Percentiles rank a stretch among this genome's conserved stretches.
Conservation (phyloP, 2,888 invertebrate genomes). For the Lasioglossum villosulum region DNA sequence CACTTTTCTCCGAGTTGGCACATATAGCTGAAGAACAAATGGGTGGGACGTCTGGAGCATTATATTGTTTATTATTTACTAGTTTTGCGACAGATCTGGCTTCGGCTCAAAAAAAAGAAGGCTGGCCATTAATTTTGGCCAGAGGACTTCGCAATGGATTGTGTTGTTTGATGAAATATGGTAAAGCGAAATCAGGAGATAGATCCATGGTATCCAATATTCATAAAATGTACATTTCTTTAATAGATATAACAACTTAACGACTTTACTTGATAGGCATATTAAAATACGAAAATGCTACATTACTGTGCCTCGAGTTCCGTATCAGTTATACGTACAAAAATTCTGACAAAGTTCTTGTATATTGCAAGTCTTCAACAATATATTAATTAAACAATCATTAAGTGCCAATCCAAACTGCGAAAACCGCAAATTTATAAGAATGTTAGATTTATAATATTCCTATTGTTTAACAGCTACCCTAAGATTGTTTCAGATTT, state of each 20-base stretch:
- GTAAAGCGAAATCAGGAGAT: conserved; percentile 90
- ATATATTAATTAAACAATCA: too few species aligned
- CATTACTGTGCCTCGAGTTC: too few species aligned
- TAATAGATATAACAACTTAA: not conserved
- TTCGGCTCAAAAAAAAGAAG: conserved; percentile 33
- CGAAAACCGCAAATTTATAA: too few species aligned
- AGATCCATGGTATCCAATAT: conserved; percentile 88
- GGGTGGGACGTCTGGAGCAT: conserved; percentile 92
- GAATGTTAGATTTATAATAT: too few species aligned
- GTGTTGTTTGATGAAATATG: conserved; percentile 88
- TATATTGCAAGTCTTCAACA: too few species aligned
- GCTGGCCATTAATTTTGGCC: conserved; percentile 85
- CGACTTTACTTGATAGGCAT: too few species aligned
- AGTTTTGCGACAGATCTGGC: conserved; percentile 86
- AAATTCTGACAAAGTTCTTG: too few species aligned
- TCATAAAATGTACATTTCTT: not conserved
- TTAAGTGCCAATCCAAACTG: too few species aligned
- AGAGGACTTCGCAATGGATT: conserved; percentile 86
- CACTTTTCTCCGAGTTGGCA: conserved; percentile 85
- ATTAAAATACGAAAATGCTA: too few species aligned
- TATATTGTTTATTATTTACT: conserved; percentile 91
- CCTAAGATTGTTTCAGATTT: too few species aligned
- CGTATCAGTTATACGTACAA: too few species aligned
- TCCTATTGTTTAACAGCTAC: too few species aligned
- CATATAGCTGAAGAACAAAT: conserved; percentile 89